Percentiles rank a stretch among this genome's conserved stretches.
Evolutionary conservation across 1,140 invertebrate genomes (phyloP).

Genomic region (Branchinecta lindahli): DNA sequence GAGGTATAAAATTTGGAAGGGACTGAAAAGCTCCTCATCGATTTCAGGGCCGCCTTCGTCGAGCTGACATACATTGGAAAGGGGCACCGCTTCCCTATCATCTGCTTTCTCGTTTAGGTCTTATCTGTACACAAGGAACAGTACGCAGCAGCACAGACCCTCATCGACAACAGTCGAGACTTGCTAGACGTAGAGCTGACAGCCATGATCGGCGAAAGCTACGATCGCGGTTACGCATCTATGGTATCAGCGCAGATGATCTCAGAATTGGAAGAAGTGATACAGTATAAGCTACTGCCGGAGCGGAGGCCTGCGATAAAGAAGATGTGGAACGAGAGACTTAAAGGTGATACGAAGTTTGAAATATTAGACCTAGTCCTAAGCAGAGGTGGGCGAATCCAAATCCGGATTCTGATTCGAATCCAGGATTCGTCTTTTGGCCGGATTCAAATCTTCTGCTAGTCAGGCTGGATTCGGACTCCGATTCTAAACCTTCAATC

Average conservation of each 20-base stretch:
- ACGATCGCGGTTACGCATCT: conserved; percentile 86
- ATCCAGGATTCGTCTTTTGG: no score
- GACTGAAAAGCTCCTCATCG: no score
- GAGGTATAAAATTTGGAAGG: no score
- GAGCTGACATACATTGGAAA: no score
- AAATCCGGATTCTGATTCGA: no score
- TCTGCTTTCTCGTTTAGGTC: neutral
- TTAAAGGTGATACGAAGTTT: conserved; percentile 39
- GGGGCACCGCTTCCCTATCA: no score
- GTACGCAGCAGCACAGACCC: conserved; percentile 45
- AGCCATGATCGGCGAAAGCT: conserved; percentile 94
- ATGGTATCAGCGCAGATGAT: conserved; percentile 96
- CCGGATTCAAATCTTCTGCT: no score
- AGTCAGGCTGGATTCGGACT: no score
- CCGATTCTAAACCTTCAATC: no score
- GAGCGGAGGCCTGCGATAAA: conserved; percentile 68
- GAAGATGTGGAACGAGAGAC: conserved; percentile 86
- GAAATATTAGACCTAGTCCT: conserved; percentile 9
- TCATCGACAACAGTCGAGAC: conserved; percentile 81
- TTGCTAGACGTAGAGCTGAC: conserved; percentile 91
- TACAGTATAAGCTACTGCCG: conserved; percentile 81
- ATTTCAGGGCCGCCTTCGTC: no score
- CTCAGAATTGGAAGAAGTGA: conserved; percentile 91
- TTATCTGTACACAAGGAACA: conserved; percentile 41
- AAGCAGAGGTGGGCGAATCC: conserved; percentile 11